A percentile compares a stretch with the other conserved stretches of the same genome.
Conservation (phyloP, 2,797 vertebrate species). For the Hephaestus fuliginosus region DNA sequence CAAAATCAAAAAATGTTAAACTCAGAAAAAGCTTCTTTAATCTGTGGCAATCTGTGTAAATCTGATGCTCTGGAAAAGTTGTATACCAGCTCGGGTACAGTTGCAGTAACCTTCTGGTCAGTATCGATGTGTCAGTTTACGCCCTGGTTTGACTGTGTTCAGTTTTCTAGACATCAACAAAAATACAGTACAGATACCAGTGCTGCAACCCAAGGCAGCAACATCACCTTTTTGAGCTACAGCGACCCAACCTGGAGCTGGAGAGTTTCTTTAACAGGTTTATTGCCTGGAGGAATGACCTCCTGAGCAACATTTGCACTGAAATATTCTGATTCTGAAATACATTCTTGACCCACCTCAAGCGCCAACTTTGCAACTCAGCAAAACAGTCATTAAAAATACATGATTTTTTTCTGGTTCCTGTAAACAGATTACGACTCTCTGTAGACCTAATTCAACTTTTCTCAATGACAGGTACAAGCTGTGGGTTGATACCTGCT, state of each 20-base stretch:
- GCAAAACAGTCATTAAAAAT: not conserved
- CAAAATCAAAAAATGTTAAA: not conserved
- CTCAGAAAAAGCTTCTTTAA: not conserved
- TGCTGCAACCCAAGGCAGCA: not conserved
- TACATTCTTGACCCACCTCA: not conserved
- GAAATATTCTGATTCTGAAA: too few relatives aligned
- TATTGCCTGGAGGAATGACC: constrained; percentile 11
- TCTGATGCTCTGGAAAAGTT: not conserved
- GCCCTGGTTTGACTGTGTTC: constrained; percentile 2
- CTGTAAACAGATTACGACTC: not conserved
- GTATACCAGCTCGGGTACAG: not conserved
- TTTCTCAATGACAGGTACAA: constrained; percentile 86
- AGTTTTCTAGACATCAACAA: constrained; percentile 15
- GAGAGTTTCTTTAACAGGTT: constrained; percentile 11
- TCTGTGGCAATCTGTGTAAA: not conserved
- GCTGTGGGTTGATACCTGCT: constrained; percentile 95
- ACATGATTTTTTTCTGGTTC: not conserved
- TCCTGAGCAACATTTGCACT: constrained; percentile 12
- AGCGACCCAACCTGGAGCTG: not conserved
- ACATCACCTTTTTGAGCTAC: not conserved
- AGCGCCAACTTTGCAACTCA: not conserved
- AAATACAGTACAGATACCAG: not conserved
- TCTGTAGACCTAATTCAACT: not conserved
- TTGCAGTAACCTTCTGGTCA: constrained; percentile 7
- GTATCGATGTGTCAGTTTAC: constrained; percentile 18